Evolutionary conservation across 2,888 invertebrate species (phyloP), one percentile per base, ranked within the genome.

Genomic region (Chaitophorus viminalis): DNA sequence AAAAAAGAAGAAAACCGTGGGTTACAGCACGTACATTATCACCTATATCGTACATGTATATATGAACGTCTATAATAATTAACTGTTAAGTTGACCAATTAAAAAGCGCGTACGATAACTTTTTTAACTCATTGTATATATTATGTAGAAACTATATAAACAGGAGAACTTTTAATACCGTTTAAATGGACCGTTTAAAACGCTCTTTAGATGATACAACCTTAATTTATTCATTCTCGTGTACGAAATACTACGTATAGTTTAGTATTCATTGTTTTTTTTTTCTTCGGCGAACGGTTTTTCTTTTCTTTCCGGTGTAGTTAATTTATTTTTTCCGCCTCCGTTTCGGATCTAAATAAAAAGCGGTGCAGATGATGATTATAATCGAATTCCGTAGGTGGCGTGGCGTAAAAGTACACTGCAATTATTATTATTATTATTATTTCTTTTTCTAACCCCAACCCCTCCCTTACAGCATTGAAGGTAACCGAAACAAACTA

Each of bases 401-500:
- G 29, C 52, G 52, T 17, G 70, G 36, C 82, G 52, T 74, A 36
- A 33, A 78, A 33, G 82, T 52, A 9, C 31, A 72, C n/a, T 52
- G 82, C 72, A 72, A 52, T 81, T 82, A 75, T 74, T 83, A 75
- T 75, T 60, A 33, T 60, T 83, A 4, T 29, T 29, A 68, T 29
- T 68, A 11, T 68, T 68, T n/a, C 29, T 68, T 1, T 29, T 72
- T 33, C 3, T 72, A 52, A 17, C 70, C 18, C 8, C 11, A 1
- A 39, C 46, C 31, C 46, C 33, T 72, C 52, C n/a, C n/a, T 8
- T 8, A 54, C 9, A 18, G 54, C 52, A 39, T 60, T 29, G 79
- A 39, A 81, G 21, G 39, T 60, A 83, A 83, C 82, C 82, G 82
- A 83, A 74, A 83, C 82, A 75, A 36, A 36, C 54, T 54, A 52